Evolutionary conservation across 1,140 invertebrate species (phyloP).

Genomic region (Scaptomyza montana): DNA sequence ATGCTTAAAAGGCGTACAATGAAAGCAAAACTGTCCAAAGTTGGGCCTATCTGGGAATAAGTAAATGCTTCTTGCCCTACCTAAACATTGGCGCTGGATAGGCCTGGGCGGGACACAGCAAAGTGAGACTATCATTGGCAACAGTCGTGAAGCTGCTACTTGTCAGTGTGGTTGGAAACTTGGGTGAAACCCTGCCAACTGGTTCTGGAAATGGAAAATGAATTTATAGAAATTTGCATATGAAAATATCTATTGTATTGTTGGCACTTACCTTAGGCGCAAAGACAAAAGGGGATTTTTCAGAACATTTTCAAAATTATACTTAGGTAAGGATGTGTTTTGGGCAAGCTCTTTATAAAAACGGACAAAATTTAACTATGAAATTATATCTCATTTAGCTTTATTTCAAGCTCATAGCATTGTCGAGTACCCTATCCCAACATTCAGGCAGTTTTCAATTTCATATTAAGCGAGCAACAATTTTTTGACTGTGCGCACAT

Average conservation of each 20-base stretch:
- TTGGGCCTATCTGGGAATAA: constrained; percentile 82
- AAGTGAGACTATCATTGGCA: constrained; percentile 85
- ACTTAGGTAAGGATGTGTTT: constrained; percentile 20
- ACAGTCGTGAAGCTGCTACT: constrained; percentile 87
- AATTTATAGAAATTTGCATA: constrained; percentile 17
- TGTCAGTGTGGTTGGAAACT: constrained; percentile 87
- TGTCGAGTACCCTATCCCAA: constrained; percentile 97
- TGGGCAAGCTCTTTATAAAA: constrained; percentile 49
- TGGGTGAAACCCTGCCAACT: constrained; percentile 84
- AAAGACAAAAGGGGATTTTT: constrained; percentile 1
- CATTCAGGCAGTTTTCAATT: constrained; percentile 94
- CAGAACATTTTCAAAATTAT: background rate
- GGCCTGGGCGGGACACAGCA: constrained; percentile 89
- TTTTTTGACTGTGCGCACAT: constrained; percentile 49
- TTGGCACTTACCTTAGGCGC: constrained; percentile 56
- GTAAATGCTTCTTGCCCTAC: constrained; percentile 84
- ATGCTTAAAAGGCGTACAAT: background rate
- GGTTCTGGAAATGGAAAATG: constrained; percentile 73
- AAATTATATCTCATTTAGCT: constrained; percentile 45
- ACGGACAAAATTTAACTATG: constrained; percentile 51
- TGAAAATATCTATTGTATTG: constrained; percentile 14
- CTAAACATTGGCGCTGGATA: constrained; percentile 89
- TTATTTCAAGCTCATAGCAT: constrained; percentile 72
- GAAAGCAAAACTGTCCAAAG: constrained; percentile 45
- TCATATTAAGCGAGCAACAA: constrained; percentile 70